phyloP scores from a whole-genome alignment of 2,888 invertebrate species.

The Encarsia formosa region DNA sequence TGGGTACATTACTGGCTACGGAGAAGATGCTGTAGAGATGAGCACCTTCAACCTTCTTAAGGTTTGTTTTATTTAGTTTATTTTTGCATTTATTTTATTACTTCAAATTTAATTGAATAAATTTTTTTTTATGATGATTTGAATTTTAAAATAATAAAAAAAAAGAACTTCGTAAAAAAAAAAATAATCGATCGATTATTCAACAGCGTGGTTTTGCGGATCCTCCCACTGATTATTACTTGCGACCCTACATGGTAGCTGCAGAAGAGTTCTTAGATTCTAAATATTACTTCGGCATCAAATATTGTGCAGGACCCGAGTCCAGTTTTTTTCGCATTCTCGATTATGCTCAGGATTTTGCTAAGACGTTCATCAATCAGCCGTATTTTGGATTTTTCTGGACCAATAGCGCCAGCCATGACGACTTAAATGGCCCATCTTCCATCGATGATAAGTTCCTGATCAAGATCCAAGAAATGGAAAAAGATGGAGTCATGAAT shows the following conservation, averaged over 20 bases:
- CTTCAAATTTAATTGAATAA: too few relatives aligned
- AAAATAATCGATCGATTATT: too few relatives aligned
- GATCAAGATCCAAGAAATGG: constrained; percentile 59
- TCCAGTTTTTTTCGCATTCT: constrained; percentile 66
- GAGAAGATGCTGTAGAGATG: constrained; percentile 70
- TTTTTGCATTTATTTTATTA: too few relatives aligned
- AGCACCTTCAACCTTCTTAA: constrained; percentile 76
- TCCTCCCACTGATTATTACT: constrained; percentile 78
- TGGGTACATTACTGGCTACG: constrained; percentile 76
- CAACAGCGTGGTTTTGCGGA: constrained; percentile 60
- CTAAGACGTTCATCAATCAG: constrained; percentile 54
- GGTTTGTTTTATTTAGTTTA: too few relatives aligned
- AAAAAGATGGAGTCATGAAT: constrained; percentile 59
- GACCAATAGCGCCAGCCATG: constrained; percentile 74
- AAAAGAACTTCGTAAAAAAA: too few relatives aligned
- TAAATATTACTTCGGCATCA: constrained; percentile 52
- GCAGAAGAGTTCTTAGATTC: constrained; percentile 57
- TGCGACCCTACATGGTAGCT: constrained; percentile 69
- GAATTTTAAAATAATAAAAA: too few relatives aligned
- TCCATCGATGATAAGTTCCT: constrained; percentile 63
- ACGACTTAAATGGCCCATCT: constrained; percentile 63
- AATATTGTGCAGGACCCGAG: constrained; percentile 61
- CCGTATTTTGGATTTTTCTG: constrained; percentile 75
- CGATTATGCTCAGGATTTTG: constrained; percentile 66
- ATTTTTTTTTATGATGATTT: too few relatives aligned